Evolutionary conservation across 2,888 invertebrate species (phyloP).

Genomic region (Deilephila elpenor): DNA sequence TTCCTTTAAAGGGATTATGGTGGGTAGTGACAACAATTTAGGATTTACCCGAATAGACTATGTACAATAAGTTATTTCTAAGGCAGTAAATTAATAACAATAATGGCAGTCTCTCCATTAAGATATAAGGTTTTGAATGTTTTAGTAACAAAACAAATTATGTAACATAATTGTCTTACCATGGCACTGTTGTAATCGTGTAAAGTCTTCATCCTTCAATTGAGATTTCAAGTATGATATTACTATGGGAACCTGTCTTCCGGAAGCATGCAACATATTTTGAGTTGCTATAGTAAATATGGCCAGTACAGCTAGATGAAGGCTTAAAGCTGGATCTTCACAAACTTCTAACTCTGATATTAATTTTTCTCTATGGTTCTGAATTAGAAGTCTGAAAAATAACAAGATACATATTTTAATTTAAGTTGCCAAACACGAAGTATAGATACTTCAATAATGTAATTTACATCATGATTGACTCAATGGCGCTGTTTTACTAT

Average conservation of each 20-base stretch:
- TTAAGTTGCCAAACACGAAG: too few species aligned
- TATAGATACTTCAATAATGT: too few species aligned
- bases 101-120: too few species aligned
- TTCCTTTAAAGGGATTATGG: too few species aligned
- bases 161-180: slow-evolving; percentile 81
- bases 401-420: slow-evolving; percentile 31
- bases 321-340: slow-evolving; percentile 90
- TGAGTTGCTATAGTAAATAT: slow-evolving; percentile 93
- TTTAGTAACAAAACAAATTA: slow-evolving; percentile 20
- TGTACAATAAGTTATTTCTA: too few species aligned
- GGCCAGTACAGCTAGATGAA: slow-evolving; percentile 91
- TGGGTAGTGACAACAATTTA: too few species aligned
- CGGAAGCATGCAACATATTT: slow-evolving; percentile 95
- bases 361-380: slow-evolving; percentile 92
- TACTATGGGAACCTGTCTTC: slow-evolving; percentile 94
- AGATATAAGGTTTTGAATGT: not conserved
- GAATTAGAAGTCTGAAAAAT: slow-evolving; percentile 86
- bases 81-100: too few species aligned
- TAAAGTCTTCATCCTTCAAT: slow-evolving; percentile 87
- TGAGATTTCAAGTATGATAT: slow-evolving; percentile 89
- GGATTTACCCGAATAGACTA: too few species aligned
- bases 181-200: slow-evolving; percentile 89
- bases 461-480: too few species aligned
- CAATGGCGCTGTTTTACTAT: too few species aligned
- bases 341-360: slow-evolving; percentile 90